phyloP scores from a whole-genome alignment of 2,797 vertebrate genomes.

The Pipistrellus nathusii region DNA sequence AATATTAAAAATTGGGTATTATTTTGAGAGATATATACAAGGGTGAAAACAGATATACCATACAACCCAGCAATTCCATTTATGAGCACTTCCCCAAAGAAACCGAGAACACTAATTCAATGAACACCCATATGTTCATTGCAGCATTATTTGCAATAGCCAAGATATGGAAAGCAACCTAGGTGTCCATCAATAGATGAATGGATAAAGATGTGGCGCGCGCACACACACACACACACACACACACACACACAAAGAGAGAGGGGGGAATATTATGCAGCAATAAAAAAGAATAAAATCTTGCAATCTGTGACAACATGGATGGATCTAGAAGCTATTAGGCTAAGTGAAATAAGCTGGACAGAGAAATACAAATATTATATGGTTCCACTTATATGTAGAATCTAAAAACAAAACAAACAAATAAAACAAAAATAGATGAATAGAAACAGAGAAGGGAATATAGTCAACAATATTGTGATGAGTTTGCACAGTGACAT shows the following conservation, averaged over 20 bases:
- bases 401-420: background rate
- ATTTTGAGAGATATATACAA: conserved; percentile 4
- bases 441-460: background rate
- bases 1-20: background rate
- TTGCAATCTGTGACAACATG: background rate
- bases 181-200: background rate
- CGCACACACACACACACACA: background rate
- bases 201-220: background rate
- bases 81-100: background rate
- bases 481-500: background rate
- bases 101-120: background rate
- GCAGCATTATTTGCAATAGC: background rate
- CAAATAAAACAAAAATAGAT: background rate
- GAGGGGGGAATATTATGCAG: background rate
- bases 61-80: background rate
- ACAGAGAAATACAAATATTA: background rate
- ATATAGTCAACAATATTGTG: background rate
- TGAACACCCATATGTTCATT: background rate
- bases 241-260: background rate
- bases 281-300: background rate
- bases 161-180: background rate
- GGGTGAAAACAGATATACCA: background rate
- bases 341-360: background rate
- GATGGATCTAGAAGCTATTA: background rate
- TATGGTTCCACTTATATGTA: background rate